These are phyloP conservation scores for Anolis carolinensis DNA, from an alignment of 2,113 vertebrate species.

Conservation along the genomic window DNA sequence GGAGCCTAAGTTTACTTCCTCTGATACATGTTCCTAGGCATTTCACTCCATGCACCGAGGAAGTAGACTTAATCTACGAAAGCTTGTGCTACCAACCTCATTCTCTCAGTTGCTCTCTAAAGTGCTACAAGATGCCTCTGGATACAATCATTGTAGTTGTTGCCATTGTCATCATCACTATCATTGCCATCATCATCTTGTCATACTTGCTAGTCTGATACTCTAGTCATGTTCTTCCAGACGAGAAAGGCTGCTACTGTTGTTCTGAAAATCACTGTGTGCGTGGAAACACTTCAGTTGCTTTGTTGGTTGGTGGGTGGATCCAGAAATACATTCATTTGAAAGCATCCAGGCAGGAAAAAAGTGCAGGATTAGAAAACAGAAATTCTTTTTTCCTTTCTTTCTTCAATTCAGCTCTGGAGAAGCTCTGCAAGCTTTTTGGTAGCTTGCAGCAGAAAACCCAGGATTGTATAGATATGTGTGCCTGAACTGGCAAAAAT, in stretches of 20 bases:
- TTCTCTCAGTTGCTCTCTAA: no score
- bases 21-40: no score
- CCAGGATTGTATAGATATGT: not conserved
- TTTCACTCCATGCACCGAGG: no score
- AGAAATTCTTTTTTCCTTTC: not conserved
- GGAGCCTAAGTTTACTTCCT: no score
- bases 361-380: not conserved
- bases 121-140: no score
- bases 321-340: constrained; percentile 12
- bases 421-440: not conserved
- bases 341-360: constrained; percentile 29
- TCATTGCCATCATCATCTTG: not conserved
- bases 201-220: not conserved
- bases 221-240: not conserved
- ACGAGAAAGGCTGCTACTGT: not conserved
- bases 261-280: not conserved
- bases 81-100: no score
- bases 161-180: not conserved
- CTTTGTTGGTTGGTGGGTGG: not conserved
- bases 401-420: not conserved
- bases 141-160: no score
- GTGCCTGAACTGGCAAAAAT: not conserved
- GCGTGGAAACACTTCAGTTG: not conserved
- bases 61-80: no score
- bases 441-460: not conserved